Percentiles rank a stretch among this genome's conserved stretches.
These are phyloP conservation scores for Brachyptera putata DNA, from an alignment of 2,888 invertebrate genomes.

Conservation along the genomic window DNA sequence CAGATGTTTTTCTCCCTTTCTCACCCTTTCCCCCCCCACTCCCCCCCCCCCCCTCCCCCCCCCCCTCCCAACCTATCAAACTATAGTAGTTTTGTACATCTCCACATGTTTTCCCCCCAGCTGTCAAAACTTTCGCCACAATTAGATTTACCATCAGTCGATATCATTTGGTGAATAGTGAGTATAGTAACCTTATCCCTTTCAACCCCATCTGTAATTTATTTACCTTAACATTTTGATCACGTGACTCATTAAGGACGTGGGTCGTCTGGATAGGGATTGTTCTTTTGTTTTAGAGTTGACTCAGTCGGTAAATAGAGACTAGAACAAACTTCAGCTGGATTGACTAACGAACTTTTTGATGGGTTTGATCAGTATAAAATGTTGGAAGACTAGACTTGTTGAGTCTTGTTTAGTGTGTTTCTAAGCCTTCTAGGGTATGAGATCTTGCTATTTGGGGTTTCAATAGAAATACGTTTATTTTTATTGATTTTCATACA, in stretches of 20 bases:
- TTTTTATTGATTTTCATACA: too few relatives aligned
- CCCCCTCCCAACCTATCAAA: conserved; percentile 2
- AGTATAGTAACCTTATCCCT: neutral
- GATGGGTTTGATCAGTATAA: too few relatives aligned
- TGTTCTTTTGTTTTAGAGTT: neutral
- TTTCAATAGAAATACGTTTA: too few relatives aligned
- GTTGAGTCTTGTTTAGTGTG: too few relatives aligned
- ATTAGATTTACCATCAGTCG: conserved; percentile 15
- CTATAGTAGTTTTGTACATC: conserved; percentile 10
- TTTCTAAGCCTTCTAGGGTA: too few relatives aligned
- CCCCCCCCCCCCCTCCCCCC: neutral
- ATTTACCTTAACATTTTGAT: neutral
- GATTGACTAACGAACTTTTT: too few relatives aligned
- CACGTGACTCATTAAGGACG: too few relatives aligned
- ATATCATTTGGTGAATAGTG: neutral
- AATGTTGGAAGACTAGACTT: too few relatives aligned
- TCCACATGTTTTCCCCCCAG: neutral
- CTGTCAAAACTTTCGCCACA: conserved; percentile 11
- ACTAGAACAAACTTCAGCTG: too few relatives aligned
- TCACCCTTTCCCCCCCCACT: neutral
- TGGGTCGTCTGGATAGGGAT: neutral
- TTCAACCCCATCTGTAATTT: conserved; percentile 13
- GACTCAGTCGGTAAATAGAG: neutral
- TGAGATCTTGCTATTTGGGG: too few relatives aligned
- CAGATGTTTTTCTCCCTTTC: conserved; percentile 1